These are phyloP conservation scores for Bagarius yarrelli DNA, from an alignment of 2,113 vertebrate species.

Conservation along the genomic window DNA sequence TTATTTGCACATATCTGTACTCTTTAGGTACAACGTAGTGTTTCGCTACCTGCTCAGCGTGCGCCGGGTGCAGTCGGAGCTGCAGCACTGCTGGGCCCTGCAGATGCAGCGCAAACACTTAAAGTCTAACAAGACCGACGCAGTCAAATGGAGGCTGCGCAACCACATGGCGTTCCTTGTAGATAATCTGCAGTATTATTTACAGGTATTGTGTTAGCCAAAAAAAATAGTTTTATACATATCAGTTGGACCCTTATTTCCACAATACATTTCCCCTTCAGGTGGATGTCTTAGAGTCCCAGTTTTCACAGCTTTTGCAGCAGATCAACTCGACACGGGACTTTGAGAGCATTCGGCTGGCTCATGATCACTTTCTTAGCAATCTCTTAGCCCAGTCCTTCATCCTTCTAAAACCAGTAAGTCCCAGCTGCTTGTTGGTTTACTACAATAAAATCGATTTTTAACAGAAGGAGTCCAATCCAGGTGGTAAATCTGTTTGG, in stretches of 20 bases:
- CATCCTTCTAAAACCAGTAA: conserved; percentile 94
- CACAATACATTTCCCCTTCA: conserved; percentile 47
- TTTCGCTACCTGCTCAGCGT: conserved; percentile 96
- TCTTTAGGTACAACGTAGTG: conserved; percentile 89
- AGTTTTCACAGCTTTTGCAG: conserved; percentile 95
- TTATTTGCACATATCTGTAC: neutral
- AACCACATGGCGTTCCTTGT: conserved; percentile 98
- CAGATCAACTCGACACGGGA: conserved; percentile 93
- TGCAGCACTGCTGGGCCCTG: conserved; percentile 97
- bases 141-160: conserved; percentile 88
- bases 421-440: neutral
- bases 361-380: conserved; percentile 95
- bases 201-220: conserved; percentile 78
- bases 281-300: conserved; percentile 97
- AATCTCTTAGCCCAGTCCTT: conserved; percentile 96
- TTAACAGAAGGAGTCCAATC: neutral
- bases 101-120: conserved; percentile 97
- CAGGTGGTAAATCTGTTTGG: neutral
- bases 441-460: neutral
- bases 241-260: neutral
- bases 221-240: neutral
- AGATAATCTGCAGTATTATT: conserved; percentile 96
- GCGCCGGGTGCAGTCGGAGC: conserved; percentile 89
- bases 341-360: conserved; percentile 94
- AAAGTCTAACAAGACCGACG: conserved; percentile 85